These are phyloP conservation scores for Scytalopus superciliaris DNA, from an alignment of 2,113 vertebrate species.

Conservation along the genomic window DNA sequence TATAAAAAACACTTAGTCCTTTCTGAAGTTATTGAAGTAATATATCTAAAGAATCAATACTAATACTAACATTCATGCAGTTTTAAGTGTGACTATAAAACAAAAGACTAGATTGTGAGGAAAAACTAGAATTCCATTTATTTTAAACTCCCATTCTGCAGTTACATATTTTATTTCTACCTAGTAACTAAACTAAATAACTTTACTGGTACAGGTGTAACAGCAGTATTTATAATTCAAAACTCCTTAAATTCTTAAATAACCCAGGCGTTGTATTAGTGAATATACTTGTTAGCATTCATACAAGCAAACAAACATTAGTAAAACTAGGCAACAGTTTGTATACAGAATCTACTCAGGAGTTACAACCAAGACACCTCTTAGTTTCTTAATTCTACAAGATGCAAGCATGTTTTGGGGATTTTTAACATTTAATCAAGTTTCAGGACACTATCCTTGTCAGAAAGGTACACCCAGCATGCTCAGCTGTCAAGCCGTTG, in stretches of 20 bases:
- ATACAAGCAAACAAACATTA: not conserved
- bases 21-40: not conserved
- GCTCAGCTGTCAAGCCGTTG: not conserved
- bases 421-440: not conserved
- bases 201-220: not conserved
- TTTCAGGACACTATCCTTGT: not conserved
- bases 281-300: not conserved
- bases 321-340: not conserved
- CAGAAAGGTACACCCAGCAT: not conserved
- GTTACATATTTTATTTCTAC: not conserved
- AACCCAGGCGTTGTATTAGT: not conserved
- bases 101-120: not conserved
- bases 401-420: fast-evolving
- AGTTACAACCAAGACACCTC: not conserved
- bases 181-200: not conserved
- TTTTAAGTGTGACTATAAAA: not conserved
- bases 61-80: not conserved
- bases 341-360: not conserved
- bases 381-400: not conserved
- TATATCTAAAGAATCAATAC: not conserved
- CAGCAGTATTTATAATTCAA: not conserved
- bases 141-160: not conserved
- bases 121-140: not conserved
- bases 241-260: not conserved
- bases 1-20: not conserved